These are phyloP conservation scores for Cynopterus sphinx DNA, from an alignment of 2,797 vertebrate species.

Conservation along the genomic window DNA sequence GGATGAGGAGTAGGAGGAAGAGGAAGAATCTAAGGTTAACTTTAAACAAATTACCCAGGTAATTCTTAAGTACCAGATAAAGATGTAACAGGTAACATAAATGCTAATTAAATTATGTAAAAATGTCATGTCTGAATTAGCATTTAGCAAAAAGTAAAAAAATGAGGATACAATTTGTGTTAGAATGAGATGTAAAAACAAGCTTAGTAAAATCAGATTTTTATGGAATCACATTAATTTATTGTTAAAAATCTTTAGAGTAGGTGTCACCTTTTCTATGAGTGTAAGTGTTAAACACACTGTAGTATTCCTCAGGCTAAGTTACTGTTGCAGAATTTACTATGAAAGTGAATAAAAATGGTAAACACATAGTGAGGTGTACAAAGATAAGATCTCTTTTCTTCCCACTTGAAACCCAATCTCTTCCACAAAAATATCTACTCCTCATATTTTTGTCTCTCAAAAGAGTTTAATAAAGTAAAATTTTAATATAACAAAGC, in stretches of 20 bases:
- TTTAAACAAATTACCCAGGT: background rate
- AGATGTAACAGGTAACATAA: background rate
- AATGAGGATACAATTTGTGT: background rate
- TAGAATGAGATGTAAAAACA: background rate
- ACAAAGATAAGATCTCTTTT: background rate
- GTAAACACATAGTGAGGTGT: background rate
- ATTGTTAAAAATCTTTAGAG: background rate
- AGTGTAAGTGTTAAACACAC: background rate
- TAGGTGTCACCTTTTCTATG: background rate
- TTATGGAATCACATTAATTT: background rate
- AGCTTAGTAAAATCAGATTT: background rate
- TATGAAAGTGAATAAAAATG: background rate
- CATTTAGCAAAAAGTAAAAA: background rate
- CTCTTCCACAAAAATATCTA: background rate
- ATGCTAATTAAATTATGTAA: background rate
- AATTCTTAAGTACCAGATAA: background rate
- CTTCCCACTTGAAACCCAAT: background rate
- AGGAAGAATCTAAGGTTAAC: background rate
- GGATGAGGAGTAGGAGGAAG: too few relatives aligned
- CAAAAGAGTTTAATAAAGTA: background rate
- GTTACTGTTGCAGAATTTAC: background rate
- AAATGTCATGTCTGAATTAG: background rate
- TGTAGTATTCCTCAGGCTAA: background rate
- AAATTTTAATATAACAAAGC: background rate
- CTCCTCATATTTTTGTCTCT: background rate